A percentile compares a stretch with the other conserved stretches of the same genome.
Conservation (phyloP, 2,113 vertebrate genomes). For the Heterochromis multidens region DNA sequence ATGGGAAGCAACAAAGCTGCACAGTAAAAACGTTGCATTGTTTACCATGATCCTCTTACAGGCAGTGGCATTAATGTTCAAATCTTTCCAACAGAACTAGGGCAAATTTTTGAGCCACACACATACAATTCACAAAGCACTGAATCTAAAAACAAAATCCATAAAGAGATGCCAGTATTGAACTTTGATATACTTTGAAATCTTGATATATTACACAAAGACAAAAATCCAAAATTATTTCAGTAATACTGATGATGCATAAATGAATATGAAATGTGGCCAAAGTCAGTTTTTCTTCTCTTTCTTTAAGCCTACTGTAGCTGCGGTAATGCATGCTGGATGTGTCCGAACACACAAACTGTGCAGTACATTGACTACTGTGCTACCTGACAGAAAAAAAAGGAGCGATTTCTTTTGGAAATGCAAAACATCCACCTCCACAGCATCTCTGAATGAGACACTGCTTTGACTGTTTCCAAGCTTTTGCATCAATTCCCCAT, state of each 20-base stretch:
- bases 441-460: neutral
- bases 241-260: neutral
- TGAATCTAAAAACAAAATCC: no score
- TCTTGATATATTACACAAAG: neutral
- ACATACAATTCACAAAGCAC: neutral
- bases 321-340: neutral
- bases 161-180: neutral
- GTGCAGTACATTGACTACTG: neutral
- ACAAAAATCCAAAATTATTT: neutral
- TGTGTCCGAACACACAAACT: fast-evolving
- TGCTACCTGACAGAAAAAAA: neutral
- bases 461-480: neutral
- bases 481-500: constrained; percentile 15
- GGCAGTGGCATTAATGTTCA: neutral
- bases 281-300: neutral
- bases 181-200: neutral
- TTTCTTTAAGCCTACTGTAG: neutral
- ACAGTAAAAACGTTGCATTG: neutral
- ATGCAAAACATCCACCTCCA: constrained; percentile 13
- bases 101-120: neutral
- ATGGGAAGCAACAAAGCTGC: neutral
- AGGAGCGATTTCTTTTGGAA: neutral
- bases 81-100: neutral
- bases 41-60: constrained; percentile 3
- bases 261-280: neutral